Conservation (phyloP, 2,888 invertebrate species). For the Tetragonula carbonaria region DNA sequence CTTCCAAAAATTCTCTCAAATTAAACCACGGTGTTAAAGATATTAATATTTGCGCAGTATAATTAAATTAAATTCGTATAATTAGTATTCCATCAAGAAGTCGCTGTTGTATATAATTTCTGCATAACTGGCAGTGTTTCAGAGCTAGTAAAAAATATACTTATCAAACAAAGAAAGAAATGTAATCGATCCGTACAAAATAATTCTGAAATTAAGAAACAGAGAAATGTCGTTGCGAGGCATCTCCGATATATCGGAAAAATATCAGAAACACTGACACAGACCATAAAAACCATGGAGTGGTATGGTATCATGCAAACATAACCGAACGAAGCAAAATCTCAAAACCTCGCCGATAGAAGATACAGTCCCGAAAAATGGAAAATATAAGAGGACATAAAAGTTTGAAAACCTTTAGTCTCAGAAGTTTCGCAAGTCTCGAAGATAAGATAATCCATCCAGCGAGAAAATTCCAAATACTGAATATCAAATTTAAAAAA, state of each 20-base stretch:
- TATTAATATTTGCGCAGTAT: rapidly evolving
- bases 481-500: background rate
- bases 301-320: no score
- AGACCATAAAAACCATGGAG: background rate
- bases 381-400: background rate
- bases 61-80: background rate
- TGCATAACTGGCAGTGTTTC: no score
- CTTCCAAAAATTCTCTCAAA: background rate
- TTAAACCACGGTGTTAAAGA: background rate
- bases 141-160: no score
- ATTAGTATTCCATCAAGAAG: background rate
- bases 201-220: background rate
- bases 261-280: background rate
- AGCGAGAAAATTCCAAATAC: background rate
- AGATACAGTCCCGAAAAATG: background rate
- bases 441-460: background rate
- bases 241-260: background rate
- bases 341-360: background rate
- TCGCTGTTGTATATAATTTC: no score
- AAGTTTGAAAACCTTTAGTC: background rate
- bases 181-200: background rate
- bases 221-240: background rate
- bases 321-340: background rate
- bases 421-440: background rate
- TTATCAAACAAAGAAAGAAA: background rate